phyloP scores from a whole-genome alignment of 2,113 vertebrate genomes.

The Notarius quadriscutis region DNA sequence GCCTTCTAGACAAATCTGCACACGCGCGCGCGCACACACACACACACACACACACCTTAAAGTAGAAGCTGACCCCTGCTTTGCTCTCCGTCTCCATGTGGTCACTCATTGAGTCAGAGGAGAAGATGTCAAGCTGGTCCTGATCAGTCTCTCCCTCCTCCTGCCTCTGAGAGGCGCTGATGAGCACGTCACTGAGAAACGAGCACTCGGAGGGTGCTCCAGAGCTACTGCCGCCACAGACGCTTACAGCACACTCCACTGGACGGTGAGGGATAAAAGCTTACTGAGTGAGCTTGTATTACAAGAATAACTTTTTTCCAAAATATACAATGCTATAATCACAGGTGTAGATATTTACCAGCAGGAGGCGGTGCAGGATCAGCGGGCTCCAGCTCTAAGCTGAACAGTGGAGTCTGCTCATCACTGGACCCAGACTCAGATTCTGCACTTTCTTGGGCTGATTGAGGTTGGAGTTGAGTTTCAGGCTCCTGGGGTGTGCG shows the following conservation, averaged over 20 bases:
- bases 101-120: constrained; percentile 82
- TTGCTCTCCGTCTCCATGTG: constrained; percentile 69
- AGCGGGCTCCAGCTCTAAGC: constrained; percentile 67
- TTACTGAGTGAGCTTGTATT: neutral
- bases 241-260: constrained; percentile 37
- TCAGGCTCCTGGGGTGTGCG: constrained; percentile 59
- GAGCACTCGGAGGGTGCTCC: constrained; percentile 75
- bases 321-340: neutral
- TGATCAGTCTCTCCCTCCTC: constrained; percentile 65
- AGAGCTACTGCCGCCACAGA: constrained; percentile 66
- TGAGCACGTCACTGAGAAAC: constrained; percentile 71
- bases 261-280: neutral
- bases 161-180: constrained; percentile 55
- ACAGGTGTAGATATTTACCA: constrained; percentile 18
- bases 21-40: no score
- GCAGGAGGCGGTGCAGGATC: constrained; percentile 22
- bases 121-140: constrained; percentile 69
- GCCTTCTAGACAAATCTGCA: no score
- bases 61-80: constrained; percentile 79
- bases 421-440: constrained; percentile 72
- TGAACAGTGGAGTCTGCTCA: constrained; percentile 70
- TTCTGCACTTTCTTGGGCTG: constrained; percentile 58
- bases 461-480: constrained; percentile 34
- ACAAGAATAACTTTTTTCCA: neutral
- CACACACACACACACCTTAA: constrained; percentile 55